Base-by-base conservation (phyloP, 92 coral and sea anemone species). In the Heliopora coerulea region DNA sequence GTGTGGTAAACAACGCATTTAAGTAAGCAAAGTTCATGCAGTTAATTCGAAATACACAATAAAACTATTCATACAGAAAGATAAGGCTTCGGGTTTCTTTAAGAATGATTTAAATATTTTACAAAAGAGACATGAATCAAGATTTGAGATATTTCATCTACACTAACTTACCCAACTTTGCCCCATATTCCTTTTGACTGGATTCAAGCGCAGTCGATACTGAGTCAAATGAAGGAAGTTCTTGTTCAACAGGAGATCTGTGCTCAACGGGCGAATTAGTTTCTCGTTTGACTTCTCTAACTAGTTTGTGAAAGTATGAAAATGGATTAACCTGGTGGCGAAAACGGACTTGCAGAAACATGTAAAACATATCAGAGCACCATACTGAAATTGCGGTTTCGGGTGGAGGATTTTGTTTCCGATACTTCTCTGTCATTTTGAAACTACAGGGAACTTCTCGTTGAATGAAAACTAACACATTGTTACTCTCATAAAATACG, bases 251-350 rank as follows among this genome's bases (percentile, higher is more conserved):
- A 48, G 77, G 77, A 23, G 77, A 52, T 17, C 62, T 70, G 62
- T 54, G 30, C 63, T 54, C 77, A 70, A 52, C 50, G 50, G 77
- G 77, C 37, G 77, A 70, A 48, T 70, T 35, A 29, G 77, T 32
- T 58, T 70, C 77, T 23, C 77, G 77, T 54, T 70, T 70, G 46
- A 70, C 77, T 52, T 70, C 77, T 29, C 28, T 35, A 21, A 35
- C 77, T 70, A 56, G 52, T 46, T 46, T 46, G 3, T 2, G 15
- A 46, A 46, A 46, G 52, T 7, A 6, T 46, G 4, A 37, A 37
- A 37, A 46, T 2, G 10, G 12, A 2, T 2, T 46, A 15, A 46
- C 15, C 15, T 6, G 12, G 52, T 15, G 10, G n/a, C 52, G 15
- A 10, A 10, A 61, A 61, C n/a, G 37, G 12, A 8, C 32, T 26